Evolutionary conservation across 2,113 vertebrate genomes (phyloP), one percentile per base, ranked within the genome.

Genomic region (Xiphophorus maculatus): DNA sequence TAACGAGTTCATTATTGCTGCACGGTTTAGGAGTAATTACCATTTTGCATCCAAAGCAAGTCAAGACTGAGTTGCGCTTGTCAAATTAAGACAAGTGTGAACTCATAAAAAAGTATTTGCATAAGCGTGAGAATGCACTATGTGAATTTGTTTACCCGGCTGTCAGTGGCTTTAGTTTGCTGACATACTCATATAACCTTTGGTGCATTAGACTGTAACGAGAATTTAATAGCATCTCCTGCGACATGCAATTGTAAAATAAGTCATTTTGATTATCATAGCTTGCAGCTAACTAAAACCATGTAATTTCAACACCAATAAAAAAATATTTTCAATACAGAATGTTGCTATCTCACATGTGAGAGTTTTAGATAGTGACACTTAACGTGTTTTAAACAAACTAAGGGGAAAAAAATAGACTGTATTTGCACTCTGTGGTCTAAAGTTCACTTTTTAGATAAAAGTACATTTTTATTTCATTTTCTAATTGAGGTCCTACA

Each of bases 1-100:
- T 93, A 94, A 92, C 86, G 32, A 88, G 89, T 92, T 92, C 85
- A 93, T 94, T 93, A 91, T 91, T 90, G 79, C 90, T 71, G 84
- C 84, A 73, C 61, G 73, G 77, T 92, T 89, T 90, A 74, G 84
- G 83, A 88, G 76, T 93, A 92, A 95, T 94, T 93, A 92, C 85
- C 90, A 87, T 93, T 93, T 91, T 89, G 90, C 88, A 91, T 93
- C 90, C 83, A 76, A 89, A 92, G 83, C 85, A 77, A 73, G 91
- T 87, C 76, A 90, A 85, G 82, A 87, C 86, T 28, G 69, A 54
- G 85, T 81, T 71, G 74, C 90, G 88, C 83, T 83, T 86, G 81
- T 93, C 85, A 81, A 92, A 91, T 91, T 73, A 91, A 88, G 81
- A 74, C 74, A 80, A 87, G 81, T 75, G 77, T 91, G 80, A 86